A percentile compares a stretch with the other conserved stretches of the same genome.
Evolutionary conservation across 2,888 invertebrate species (phyloP).

Genomic region (Andrena chrysosceles): DNA sequence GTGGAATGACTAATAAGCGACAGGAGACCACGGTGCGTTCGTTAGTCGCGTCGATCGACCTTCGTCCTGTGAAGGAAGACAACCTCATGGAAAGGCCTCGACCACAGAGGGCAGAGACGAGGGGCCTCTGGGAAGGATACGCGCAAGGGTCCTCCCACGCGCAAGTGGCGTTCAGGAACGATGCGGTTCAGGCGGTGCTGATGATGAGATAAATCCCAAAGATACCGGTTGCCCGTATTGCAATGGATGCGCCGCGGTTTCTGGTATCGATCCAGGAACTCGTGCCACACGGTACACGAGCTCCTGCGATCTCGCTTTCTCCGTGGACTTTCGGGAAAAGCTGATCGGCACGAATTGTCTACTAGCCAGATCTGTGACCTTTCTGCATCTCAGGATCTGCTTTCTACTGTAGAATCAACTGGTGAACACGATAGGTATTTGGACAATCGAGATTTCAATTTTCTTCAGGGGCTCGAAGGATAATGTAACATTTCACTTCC

Average conservation of each 20-base stretch:
- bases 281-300: neutral
- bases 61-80: constrained; percentile 24
- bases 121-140: constrained; percentile 50
- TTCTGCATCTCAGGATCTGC: neutral
- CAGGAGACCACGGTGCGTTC: too few relatives aligned
- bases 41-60: constrained; percentile 3
- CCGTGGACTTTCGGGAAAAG: constrained; percentile 29
- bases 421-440: neutral
- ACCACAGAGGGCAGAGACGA: constrained; percentile 7
- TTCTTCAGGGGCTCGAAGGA: too few relatives aligned
- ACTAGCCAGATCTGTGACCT: constrained; percentile 35
- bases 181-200: constrained; percentile 61
- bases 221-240: constrained; percentile 31
- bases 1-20: neutral
- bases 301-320: constrained; percentile 36
- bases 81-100: constrained; percentile 32
- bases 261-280: constrained; percentile 55
- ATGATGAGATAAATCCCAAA: constrained; percentile 54
- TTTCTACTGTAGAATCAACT: constrained; percentile 8
- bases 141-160: constrained; percentile 65
- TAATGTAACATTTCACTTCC: too few relatives aligned
- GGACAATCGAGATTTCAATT: too few relatives aligned
- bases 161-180: constrained; percentile 41
- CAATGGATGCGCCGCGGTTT: constrained; percentile 33
- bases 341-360: neutral